Conservation (phyloP, 1,140 invertebrate species). For the Popillia japonica region DNA sequence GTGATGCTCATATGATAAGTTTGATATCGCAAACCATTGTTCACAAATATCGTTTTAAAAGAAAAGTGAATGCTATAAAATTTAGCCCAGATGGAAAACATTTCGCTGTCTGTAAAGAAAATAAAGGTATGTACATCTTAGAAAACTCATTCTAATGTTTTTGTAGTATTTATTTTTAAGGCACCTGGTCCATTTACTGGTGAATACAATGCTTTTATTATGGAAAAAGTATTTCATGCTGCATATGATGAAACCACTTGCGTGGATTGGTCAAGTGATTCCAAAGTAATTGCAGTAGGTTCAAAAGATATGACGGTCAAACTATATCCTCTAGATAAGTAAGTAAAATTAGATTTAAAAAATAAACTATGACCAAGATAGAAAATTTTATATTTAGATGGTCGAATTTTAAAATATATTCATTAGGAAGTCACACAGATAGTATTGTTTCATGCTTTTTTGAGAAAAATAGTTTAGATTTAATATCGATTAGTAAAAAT, state of each 20-base stretch:
- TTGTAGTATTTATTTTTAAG: conserved; percentile 85
- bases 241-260: conserved; percentile 83
- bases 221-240: conserved; percentile 83
- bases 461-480: conserved; percentile 77
- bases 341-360: no score
- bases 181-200: conserved; percentile 81
- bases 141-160: conserved; percentile 41
- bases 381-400: conserved; percentile 56
- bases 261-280: conserved; percentile 88
- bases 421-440: conserved; percentile 84
- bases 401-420: conserved; percentile 75
- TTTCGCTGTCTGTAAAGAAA: conserved; percentile 89
- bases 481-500: conserved; percentile 78
- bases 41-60: conserved; percentile 85
- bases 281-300: conserved; percentile 74
- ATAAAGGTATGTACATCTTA: conserved; percentile 68
- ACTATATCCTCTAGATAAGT: conserved; percentile 79
- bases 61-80: conserved; percentile 75
- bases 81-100: conserved; percentile 96
- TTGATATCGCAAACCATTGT: conserved; percentile 84
- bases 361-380: no score
- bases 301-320: conserved; percentile 87
- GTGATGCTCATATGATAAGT: conserved; percentile 85
- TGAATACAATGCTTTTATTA: conserved; percentile 86
- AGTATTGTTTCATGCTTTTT: conserved; percentile 87